Evolutionary conservation across 2,113 vertebrate species (phyloP).

Genomic region (Bubo bubo): DNA sequence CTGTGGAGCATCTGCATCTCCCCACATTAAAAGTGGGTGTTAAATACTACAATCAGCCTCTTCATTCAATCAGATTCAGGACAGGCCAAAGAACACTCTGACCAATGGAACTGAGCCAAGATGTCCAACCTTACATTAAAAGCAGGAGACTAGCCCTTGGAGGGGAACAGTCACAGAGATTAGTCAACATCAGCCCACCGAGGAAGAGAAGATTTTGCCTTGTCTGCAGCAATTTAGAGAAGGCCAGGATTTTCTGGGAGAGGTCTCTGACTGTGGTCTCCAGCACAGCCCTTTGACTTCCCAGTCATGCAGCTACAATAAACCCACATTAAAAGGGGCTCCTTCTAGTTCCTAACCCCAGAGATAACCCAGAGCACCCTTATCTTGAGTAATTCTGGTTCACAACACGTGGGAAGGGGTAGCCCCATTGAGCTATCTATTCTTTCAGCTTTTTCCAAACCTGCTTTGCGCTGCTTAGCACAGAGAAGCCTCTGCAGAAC

Average conservation of each 20-base stretch:
- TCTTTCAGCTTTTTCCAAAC: background rate
- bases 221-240: background rate
- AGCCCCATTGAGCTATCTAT: background rate
- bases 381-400: background rate
- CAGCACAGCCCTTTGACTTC: background rate
- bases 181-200: background rate
- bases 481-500: background rate
- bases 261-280: background rate
- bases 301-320: fast-evolving
- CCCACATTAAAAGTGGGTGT: background rate
- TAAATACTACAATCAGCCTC: background rate
- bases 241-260: background rate
- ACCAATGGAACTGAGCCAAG: background rate
- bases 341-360: background rate
- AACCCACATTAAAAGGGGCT: background rate
- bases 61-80: background rate
- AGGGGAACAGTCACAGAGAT: background rate
- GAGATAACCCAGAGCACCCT: background rate
- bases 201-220: background rate
- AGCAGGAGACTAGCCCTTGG: background rate
- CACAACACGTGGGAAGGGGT: background rate
- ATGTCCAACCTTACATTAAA: background rate
- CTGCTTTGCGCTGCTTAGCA: background rate
- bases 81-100: background rate
- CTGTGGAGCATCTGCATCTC: background rate